These are phyloP conservation scores for Limnephilus auricula DNA, from an alignment of 2,888 invertebrate species.

Conservation along the genomic window DNA sequence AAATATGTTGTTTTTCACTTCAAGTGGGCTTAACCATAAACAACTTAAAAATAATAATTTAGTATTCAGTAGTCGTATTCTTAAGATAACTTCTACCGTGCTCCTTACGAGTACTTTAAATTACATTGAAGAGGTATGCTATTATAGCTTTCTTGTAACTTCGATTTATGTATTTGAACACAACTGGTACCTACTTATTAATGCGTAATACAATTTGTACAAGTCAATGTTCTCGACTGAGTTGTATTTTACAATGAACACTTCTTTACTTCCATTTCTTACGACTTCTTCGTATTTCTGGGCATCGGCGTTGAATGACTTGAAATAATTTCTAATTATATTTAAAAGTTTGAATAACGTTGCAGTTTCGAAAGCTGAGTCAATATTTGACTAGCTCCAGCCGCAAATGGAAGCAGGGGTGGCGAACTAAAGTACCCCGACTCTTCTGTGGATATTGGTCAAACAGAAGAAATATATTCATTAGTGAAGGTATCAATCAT, in stretches of 20 bases:
- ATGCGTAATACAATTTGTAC: neutral
- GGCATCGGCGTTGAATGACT: neutral
- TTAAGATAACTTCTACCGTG: no score
- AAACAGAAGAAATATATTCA: neutral
- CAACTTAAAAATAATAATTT: no score
- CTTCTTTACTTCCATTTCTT: neutral
- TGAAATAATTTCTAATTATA: slow-evolving; percentile 26
- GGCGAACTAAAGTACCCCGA: neutral
- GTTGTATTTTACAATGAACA: neutral
- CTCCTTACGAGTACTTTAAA: no score
- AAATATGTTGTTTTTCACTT: no score
- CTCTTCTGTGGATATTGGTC: neutral
- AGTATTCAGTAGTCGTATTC: no score
- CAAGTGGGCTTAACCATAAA: no score
- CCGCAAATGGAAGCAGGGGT: slow-evolving; percentile 26
- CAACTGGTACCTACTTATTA: neutral
- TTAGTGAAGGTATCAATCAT: neutral
- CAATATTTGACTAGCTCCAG: slow-evolving; percentile 25
- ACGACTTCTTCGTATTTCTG: neutral
- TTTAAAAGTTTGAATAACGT: slow-evolving; percentile 43
- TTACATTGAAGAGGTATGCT: no score
- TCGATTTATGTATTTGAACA: no score
- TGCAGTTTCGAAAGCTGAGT: slow-evolving; percentile 35
- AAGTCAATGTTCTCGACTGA: neutral
- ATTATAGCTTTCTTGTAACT: no score